Conservation (phyloP, 2,888 invertebrate species). For the Cosmorhoe ocellata region DNA sequence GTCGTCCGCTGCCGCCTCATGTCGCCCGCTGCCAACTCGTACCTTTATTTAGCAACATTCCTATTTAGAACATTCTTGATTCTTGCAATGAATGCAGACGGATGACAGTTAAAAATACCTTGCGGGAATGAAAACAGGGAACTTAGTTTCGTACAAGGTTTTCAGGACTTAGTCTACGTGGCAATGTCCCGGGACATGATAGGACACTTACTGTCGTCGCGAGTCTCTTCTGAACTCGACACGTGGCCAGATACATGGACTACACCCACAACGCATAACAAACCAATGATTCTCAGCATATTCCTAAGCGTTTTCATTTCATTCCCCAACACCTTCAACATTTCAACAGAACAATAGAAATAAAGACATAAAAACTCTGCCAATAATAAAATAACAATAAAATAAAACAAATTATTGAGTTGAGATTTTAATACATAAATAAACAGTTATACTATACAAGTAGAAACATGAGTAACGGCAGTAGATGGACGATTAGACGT, state of each 20-base stretch:
- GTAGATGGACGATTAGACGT: slow-evolving; percentile 18
- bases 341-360: slow-evolving; percentile 3
- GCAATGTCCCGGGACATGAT: too few species aligned
- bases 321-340: slow-evolving; percentile 5
- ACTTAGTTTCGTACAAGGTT: too few species aligned
- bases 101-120: too few species aligned
- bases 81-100: too few species aligned
- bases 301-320: neutral
- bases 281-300: neutral
- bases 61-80: too few species aligned
- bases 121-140: too few species aligned
- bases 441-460: slow-evolving; percentile 25
- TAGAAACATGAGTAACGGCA: slow-evolving; percentile 17
- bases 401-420: slow-evolving; percentile 18
- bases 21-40: too few species aligned
- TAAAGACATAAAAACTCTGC: slow-evolving; percentile 10
- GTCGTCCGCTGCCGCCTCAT: too few species aligned
- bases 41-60: too few species aligned
- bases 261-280: slow-evolving; percentile 4
- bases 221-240: neutral
- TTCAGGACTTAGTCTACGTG: too few species aligned
- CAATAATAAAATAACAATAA: slow-evolving; percentile 3
- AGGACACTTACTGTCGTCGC: slow-evolving; percentile 10
- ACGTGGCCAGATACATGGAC: slow-evolving; percentile 1
- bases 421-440: slow-evolving; percentile 24